Conservation (phyloP, 2,797 vertebrate genomes). For the Leptodactylus fallax region DNA sequence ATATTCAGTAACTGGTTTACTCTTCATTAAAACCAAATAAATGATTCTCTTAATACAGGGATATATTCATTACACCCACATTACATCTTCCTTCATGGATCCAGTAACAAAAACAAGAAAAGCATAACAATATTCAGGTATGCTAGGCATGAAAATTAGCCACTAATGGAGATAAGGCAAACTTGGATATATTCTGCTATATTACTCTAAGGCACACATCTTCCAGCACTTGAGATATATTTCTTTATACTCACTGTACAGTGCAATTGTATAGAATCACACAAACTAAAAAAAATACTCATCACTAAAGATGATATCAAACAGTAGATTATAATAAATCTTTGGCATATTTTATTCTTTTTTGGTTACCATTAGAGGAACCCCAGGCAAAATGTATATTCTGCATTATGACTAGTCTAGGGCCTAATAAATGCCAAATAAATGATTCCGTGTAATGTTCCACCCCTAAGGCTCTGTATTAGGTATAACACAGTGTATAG, state of each 20-base stretch:
- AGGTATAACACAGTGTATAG: background rate
- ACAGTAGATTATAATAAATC: background rate
- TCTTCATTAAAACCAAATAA: background rate
- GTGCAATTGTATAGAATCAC: background rate
- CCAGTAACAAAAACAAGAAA: background rate
- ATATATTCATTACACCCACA: background rate
- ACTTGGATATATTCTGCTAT: background rate
- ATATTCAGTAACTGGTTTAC: background rate
- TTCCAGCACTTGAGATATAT: background rate
- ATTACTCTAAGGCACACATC: background rate
- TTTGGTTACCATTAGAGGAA: background rate
- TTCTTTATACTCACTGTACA: background rate
- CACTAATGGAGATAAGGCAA: background rate
- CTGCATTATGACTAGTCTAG: background rate
- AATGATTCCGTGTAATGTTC: background rate
- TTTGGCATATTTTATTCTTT: constrained; percentile 24
- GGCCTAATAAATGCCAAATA: background rate
- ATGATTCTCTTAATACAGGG: background rate
- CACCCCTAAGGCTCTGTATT: background rate
- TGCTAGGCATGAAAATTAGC: background rate
- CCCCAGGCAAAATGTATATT: background rate
- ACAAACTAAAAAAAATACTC: background rate
- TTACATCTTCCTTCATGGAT: background rate
- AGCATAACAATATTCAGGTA: background rate
- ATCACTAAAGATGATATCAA: background rate